These are phyloP conservation scores for Nematopogon swammerdamellus DNA, from an alignment of 2,888 invertebrate species.

Conservation along the genomic window DNA sequence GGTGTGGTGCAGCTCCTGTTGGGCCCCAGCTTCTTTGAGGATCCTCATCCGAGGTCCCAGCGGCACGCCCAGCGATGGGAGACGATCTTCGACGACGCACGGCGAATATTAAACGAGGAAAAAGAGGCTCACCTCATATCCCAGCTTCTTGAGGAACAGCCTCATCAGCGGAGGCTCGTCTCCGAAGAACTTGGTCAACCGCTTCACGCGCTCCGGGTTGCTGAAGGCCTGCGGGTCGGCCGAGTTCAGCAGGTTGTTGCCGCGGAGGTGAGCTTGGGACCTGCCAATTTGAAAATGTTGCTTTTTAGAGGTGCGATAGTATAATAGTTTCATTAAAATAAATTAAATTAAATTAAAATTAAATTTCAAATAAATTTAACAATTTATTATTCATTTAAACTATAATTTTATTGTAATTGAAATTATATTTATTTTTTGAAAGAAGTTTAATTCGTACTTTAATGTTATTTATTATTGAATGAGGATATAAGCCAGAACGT, in stretches of 20 bases:
- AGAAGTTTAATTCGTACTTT: too few relatives aligned
- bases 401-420: too few relatives aligned
- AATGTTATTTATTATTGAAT: too few relatives aligned
- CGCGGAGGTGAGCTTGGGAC: constrained; percentile 64
- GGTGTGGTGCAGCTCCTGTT: constrained; percentile 47
- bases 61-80: constrained; percentile 87
- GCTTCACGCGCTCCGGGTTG: constrained; percentile 82
- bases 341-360: too few relatives aligned
- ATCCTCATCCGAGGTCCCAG: constrained; percentile 85
- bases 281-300: constrained; percentile 29
- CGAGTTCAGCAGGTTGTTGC: constrained; percentile 32
- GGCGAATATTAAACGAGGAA: too few relatives aligned
- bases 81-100: constrained; percentile 82
- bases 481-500: too few relatives aligned
- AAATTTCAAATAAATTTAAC: too few relatives aligned
- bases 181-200: constrained; percentile 91
- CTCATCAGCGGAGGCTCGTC: constrained; percentile 88
- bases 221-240: constrained; percentile 70
- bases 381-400: too few relatives aligned
- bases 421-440: too few relatives aligned
- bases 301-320: background rate
- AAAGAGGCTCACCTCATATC: constrained; percentile 71
- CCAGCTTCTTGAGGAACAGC: constrained; percentile 84
- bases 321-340: too few relatives aligned
- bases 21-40: constrained; percentile 76